phyloP scores from a whole-genome alignment of 2,113 vertebrate genomes.

The Plecturocebus donacophilus region DNA sequence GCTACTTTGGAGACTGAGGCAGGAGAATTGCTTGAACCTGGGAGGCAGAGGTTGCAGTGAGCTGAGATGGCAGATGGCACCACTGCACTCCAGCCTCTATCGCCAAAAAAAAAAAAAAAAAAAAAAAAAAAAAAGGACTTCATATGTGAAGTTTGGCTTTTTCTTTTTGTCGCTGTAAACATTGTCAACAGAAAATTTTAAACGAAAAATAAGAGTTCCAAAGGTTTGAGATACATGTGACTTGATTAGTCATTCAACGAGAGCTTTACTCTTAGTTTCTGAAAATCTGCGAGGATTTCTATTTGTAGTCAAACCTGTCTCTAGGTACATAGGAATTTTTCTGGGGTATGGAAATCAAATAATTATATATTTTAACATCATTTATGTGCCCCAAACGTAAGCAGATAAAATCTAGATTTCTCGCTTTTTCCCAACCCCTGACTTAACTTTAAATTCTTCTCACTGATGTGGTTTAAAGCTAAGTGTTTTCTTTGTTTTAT shows the following conservation, averaged over 20 bases:
- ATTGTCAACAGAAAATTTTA: not conserved
- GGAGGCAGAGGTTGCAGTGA: no score
- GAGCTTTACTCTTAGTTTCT: not conserved
- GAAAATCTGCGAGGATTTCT: not conserved
- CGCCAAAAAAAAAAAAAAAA: not conserved
- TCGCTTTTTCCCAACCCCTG: slow-evolving; percentile 29
- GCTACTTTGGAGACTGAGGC: no score
- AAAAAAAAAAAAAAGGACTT: no score
- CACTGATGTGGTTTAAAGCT: slow-evolving; percentile 74
- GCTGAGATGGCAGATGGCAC: no score
- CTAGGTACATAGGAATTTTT: slow-evolving; percentile 47
- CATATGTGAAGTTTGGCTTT: not conserved
- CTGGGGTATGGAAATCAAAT: not conserved
- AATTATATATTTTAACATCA: slow-evolving; percentile 68
- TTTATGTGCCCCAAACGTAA: slow-evolving; percentile 45
- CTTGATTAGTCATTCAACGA: not conserved
- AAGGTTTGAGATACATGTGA: not conserved
- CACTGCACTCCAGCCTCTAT: no score
- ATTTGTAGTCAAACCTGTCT: slow-evolving; percentile 18
- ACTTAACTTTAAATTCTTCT: slow-evolving; percentile 77
- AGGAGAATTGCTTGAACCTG: no score
- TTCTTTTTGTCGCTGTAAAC: not conserved
- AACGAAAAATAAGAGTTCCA: not conserved
- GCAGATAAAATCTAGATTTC: slow-evolving; percentile 59
- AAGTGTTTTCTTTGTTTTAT: slow-evolving; percentile 81